Evolutionary conservation across 2,113 vertebrate genomes (phyloP).

Genomic region (Nannobrachium achirus): DNA sequence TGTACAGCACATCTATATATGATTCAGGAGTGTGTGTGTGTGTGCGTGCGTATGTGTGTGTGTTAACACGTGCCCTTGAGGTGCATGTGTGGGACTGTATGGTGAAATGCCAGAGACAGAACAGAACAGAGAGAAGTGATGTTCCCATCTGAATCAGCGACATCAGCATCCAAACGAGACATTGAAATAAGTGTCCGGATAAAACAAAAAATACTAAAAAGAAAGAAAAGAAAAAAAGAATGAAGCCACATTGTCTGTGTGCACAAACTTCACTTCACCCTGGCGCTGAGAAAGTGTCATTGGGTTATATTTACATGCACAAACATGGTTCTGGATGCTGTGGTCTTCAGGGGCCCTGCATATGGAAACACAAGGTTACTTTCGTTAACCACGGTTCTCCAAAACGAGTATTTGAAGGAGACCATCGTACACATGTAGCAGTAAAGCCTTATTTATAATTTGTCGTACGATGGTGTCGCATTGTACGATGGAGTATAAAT

Average conservation of each 20-base stretch:
- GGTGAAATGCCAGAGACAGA: slow-evolving; percentile 10
- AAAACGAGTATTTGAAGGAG: too few relatives aligned
- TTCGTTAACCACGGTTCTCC: too few relatives aligned
- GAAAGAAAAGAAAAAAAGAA: slow-evolving; percentile 15
- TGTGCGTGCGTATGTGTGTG: not conserved
- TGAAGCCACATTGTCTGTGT: slow-evolving; percentile 31
- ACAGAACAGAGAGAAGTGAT: not conserved
- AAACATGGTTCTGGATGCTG: too few relatives aligned
- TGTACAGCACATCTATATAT: slow-evolving; percentile 60
- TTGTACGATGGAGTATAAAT: too few relatives aligned
- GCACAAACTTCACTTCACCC: slow-evolving; percentile 18
- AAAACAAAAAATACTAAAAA: too few relatives aligned
- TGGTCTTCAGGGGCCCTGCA: too few relatives aligned
- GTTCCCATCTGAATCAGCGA: slow-evolving; percentile 28
- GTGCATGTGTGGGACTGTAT: slow-evolving; percentile 15
- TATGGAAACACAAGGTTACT: too few relatives aligned
- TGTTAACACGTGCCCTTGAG: not conserved
- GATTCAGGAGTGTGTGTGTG: slow-evolving; percentile 40
- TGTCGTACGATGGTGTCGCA: too few relatives aligned
- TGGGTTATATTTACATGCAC: slow-evolving; percentile 23
- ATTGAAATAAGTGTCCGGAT: not conserved
- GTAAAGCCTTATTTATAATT: too few relatives aligned
- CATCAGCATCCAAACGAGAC: slow-evolving; percentile 32
- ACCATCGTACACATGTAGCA: too few relatives aligned
- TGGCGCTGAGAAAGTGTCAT: slow-evolving; percentile 36